phyloP scores from a whole-genome alignment of 1,140 invertebrate species.

The Branchinecta lindahli region DNA sequence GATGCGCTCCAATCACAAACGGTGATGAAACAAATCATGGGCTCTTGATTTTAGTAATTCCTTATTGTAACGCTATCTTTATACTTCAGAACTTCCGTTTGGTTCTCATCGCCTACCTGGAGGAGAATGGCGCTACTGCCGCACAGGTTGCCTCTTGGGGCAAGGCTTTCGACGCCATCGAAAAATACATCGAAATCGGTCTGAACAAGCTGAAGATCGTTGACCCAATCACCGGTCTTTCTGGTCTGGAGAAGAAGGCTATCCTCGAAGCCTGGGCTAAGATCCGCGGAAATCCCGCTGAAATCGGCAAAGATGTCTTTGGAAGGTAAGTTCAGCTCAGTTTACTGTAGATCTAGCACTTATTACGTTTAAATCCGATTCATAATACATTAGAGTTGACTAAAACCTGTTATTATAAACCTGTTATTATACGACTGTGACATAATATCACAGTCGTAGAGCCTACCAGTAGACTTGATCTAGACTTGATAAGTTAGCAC shows the following conservation, averaged over 20 bases:
- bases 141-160: neutral
- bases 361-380: too few relatives aligned
- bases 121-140: neutral
- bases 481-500: too few relatives aligned
- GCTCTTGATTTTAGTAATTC: too few relatives aligned
- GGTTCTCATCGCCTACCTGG: neutral
- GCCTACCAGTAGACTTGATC: too few relatives aligned
- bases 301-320: neutral
- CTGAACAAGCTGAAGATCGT: neutral
- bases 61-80: neutral
- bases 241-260: neutral
- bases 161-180: neutral
- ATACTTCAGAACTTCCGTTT: neutral
- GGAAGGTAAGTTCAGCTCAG: neutral
- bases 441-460: too few relatives aligned
- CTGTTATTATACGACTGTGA: too few relatives aligned
- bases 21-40: too few relatives aligned
- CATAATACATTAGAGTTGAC: too few relatives aligned
- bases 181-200: slow-evolving; percentile 2
- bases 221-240: neutral
- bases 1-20: too few relatives aligned
- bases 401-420: too few relatives aligned
- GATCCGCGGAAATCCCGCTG: neutral
- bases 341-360: too few relatives aligned
- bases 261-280: neutral